Conservation (phyloP, 2,888 invertebrate genomes). For the Nemurella pictetii region DNA sequence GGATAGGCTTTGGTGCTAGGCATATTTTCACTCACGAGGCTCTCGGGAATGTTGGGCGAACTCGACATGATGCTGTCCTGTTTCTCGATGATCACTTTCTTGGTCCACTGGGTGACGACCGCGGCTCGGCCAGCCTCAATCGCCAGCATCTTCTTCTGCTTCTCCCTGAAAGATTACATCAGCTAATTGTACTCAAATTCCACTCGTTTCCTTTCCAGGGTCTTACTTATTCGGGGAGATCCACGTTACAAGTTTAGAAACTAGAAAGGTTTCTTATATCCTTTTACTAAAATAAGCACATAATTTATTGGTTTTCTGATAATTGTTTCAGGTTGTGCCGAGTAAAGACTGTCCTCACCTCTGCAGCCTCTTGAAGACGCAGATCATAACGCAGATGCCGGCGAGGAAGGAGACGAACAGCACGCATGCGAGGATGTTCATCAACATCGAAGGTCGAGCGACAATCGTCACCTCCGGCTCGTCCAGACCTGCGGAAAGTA, state of each 20-base stretch:
- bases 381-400: constrained; percentile 62
- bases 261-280: too few species aligned
- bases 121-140: constrained; percentile 78
- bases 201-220: too few species aligned
- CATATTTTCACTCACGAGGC: constrained; percentile 56
- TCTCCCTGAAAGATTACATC: constrained; percentile 66
- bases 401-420: constrained; percentile 64
- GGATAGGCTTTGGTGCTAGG: too few species aligned
- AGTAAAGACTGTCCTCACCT: constrained; percentile 49
- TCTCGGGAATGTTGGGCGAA: constrained; percentile 63
- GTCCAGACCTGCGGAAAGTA: constrained; percentile 35
- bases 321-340: background rate
- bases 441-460: constrained; percentile 59
- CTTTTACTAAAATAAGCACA: background rate
- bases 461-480: constrained; percentile 43
- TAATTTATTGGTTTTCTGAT: background rate
- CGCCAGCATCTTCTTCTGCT: constrained; percentile 76
- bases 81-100: constrained; percentile 86
- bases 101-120: constrained; percentile 88
- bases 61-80: constrained; percentile 63
- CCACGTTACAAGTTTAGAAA: too few species aligned
- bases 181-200: too few species aligned
- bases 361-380: constrained; percentile 70
- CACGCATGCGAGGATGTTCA: constrained; percentile 63
- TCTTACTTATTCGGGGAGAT: too few species aligned